Percentiles rank a stretch among this genome's conserved stretches.
Evolutionary conservation across 2,888 invertebrate species (phyloP).

Genomic region (Smittia aterrima): DNA sequence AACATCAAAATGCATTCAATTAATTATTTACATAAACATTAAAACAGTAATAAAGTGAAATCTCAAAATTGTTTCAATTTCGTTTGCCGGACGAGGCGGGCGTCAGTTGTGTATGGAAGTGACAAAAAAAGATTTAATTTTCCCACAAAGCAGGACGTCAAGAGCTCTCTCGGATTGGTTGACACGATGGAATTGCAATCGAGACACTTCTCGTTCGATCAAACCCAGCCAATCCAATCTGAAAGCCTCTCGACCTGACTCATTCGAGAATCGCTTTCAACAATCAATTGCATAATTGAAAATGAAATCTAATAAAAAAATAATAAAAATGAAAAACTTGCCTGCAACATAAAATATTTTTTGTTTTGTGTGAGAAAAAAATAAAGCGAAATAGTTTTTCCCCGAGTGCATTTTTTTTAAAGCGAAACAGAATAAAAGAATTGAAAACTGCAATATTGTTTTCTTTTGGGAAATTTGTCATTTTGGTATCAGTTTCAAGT

Average conservation of each 20-base stretch:
- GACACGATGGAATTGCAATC: neutral
- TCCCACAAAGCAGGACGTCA: constrained; percentile 33
- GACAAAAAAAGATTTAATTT: constrained; percentile 41
- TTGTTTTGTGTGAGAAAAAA: neutral
- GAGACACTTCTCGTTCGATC: neutral
- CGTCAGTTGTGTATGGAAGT: neutral
- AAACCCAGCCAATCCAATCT: neutral
- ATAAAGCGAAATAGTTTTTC: constrained; percentile 30
- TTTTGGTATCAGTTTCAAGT: constrained; percentile 34
- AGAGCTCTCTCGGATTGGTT: neutral
- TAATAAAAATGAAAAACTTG: constrained; percentile 32
- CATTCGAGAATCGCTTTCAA: constrained; percentile 8
- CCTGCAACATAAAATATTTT: constrained; percentile 22
- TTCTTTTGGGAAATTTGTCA: neutral
- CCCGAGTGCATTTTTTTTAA: neutral
- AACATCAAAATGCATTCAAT: constrained; percentile 16
- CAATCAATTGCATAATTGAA: constrained; percentile 5
- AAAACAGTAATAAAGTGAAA: neutral
- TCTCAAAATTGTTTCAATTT: constrained; percentile 36
- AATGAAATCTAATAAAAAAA: constrained; percentile 22
- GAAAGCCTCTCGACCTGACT: neutral
- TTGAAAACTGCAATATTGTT: neutral
- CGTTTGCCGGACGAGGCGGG: too few species aligned
- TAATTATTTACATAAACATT: constrained; percentile 32
- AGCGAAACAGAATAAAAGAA: neutral